phyloP scores from a whole-genome alignment of 2,113 vertebrate species.

The Tursiops truncatus region DNA sequence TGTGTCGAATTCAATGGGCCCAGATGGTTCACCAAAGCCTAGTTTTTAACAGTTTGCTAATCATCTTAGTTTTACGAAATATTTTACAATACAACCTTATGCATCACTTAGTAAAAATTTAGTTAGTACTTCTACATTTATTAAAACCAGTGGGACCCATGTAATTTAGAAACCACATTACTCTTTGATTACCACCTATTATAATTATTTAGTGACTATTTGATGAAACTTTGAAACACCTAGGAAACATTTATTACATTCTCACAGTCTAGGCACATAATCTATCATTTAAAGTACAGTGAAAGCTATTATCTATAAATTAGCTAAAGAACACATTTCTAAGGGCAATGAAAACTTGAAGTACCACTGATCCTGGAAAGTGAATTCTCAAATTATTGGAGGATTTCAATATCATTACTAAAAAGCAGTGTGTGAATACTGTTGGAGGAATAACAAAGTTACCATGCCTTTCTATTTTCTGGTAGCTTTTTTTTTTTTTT shows the following conservation, averaged over 20 bases:
- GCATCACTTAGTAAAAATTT: neutral
- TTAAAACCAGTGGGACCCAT: neutral
- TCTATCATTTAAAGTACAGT: slow-evolving; percentile 3
- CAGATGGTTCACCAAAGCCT: neutral
- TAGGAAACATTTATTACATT: slow-evolving; percentile 17
- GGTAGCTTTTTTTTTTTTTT: neutral
- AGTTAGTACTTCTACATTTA: neutral
- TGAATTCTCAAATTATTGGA: neutral
- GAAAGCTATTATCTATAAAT: neutral
- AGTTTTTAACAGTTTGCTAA: slow-evolving; percentile 22
- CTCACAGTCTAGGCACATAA: neutral
- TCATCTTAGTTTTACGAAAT: slow-evolving; percentile 37
- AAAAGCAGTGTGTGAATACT: neutral
- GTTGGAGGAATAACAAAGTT: neutral
- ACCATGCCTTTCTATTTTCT: neutral
- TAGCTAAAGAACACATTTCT: neutral
- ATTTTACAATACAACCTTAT: neutral
- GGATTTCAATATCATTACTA: neutral
- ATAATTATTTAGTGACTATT: slow-evolving; percentile 1
- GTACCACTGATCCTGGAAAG: neutral
- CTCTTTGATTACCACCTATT: neutral
- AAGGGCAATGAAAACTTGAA: neutral
- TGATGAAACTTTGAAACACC: slow-evolving; percentile 5
- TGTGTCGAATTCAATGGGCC: neutral
- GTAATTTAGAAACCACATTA: neutral